Conservation (phyloP, 2,113 vertebrate genomes). For the Dipodomys stephensi region DNA sequence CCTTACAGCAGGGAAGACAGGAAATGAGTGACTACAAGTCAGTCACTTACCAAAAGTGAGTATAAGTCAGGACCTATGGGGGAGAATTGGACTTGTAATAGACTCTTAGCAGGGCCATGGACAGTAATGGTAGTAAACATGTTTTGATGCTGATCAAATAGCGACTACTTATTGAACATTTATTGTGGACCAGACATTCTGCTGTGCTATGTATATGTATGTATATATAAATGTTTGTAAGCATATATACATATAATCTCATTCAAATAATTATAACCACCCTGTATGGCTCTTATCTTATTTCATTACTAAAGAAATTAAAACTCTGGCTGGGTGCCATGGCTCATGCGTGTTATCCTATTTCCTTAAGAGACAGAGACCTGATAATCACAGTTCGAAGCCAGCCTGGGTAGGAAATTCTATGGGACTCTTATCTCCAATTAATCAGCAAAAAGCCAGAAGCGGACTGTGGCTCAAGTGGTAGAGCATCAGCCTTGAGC, state of each 20-base stretch:
- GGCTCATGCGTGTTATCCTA: too few species aligned
- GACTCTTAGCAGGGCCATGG: background rate
- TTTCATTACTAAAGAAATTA: slow-evolving; percentile 33
- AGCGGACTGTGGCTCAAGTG: too few species aligned
- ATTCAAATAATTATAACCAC: background rate
- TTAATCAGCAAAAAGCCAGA: too few species aligned
- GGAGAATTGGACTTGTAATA: slow-evolving; percentile 33
- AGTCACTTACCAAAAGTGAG: slow-evolving; percentile 51
- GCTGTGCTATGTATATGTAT: background rate
- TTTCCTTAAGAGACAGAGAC: too few species aligned
- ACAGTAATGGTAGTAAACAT: slow-evolving; percentile 21
- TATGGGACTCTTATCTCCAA: too few species aligned
- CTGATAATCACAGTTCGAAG: too few species aligned
- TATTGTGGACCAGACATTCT: slow-evolving; percentile 3
- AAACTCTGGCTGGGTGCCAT: background rate
- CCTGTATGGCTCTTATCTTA: background rate
- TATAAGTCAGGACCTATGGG: background rate
- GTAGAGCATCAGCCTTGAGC: too few species aligned
- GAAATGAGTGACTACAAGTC: slow-evolving; percentile 44
- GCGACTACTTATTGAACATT: slow-evolving; percentile 24
- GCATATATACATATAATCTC: slow-evolving; percentile 17
- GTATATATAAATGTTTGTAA: background rate
- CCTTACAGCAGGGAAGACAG: background rate
- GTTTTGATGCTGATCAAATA: slow-evolving; percentile 24
- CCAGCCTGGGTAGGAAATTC: too few species aligned